Percentiles rank a stretch among this genome's conserved stretches.
Evolutionary conservation across 2,888 invertebrate species (phyloP).

Genomic region (Cosmia pyralina): DNA sequence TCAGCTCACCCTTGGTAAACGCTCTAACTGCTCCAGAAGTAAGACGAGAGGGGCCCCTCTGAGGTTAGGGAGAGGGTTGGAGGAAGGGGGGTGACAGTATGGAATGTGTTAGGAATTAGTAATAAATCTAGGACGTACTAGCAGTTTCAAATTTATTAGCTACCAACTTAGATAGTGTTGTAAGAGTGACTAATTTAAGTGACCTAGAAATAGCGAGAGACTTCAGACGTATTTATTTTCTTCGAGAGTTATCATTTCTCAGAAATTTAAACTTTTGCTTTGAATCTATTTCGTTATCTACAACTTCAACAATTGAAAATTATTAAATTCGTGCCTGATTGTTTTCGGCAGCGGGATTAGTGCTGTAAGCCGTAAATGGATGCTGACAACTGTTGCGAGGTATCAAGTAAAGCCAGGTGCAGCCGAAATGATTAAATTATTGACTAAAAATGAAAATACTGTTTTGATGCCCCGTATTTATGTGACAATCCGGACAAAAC

Average conservation of each 20-base stretch:
- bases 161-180: slow-evolving; percentile 1
- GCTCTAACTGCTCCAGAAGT: slow-evolving; percentile 19
- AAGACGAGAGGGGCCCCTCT: slow-evolving; percentile 8
- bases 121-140: slow-evolving; percentile 36
- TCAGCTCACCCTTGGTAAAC: slow-evolving; percentile 17
- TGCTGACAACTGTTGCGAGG: not conserved
- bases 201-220: not conserved
- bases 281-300: not conserved
- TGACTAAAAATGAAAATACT: slow-evolving; percentile 1
- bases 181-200: not conserved
- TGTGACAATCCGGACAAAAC: not conserved
- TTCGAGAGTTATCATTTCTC: not conserved
- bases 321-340: slow-evolving; percentile 1
- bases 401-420: not conserved
- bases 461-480: not conserved
- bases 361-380: not conserved
- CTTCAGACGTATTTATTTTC: not conserved
- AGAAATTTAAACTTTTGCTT: slow-evolving; percentile 7
- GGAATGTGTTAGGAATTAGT: slow-evolving; percentile 32
- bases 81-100: not conserved
- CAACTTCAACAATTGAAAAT: not conserved
- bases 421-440: not conserved
- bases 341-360: slow-evolving; percentile 15
- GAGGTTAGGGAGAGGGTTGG: not conserved
- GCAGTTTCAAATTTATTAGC: slow-evolving; percentile 41